Evolutionary conservation across 1,140 invertebrate species (phyloP), one percentile per base, ranked within the genome.

Genomic region (Plodia interpunctella): DNA sequence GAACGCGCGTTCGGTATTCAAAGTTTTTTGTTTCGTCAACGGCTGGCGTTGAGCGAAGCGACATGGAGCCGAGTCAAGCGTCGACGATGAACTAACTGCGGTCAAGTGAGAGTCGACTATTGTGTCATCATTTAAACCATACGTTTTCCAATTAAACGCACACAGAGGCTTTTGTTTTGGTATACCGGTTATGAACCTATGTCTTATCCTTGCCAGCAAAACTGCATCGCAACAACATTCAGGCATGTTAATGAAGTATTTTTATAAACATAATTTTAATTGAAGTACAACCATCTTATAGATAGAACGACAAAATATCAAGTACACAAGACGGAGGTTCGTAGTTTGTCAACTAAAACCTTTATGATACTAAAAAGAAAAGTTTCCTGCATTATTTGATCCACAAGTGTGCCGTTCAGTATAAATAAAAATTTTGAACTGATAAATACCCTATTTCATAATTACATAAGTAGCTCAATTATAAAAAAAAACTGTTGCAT

Each of bases 31-130:
- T 72, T 76, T 66, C 70, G 74, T 66, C 75, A 74, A 70, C 72
- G 70, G 70, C 62, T 62, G 60, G 57, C 68, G 63, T 30, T 51
- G 56, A 30, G 50, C 17, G 60, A 57, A 54, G 62, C 64, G 73
- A 78, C 76, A 80, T 76, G 75, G 49, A 72, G 57, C 65, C 74
- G 35, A 62, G 55, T 59, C 70, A 65, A 81, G 66, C 68, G 79
- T 78, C 73, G 74, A 75, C 70, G 68, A 67, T 65, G 69, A 76
- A 86, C 83, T 86, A 76, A 62, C 77, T 68, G 74, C 76, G 76
- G 77, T 78, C 73, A 76, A 79, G 75, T 78, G 69, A 83, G 78
- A 81, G 78, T 73, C 67, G 65, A 62, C 59, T 44, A n/a, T 44
- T 44, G 38, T 83, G 76, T 76, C 77, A 83, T 78, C 74, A 63